Evolutionary conservation across 2,888 invertebrate species (phyloP).

Genomic region (Orchesella flavescens): DNA sequence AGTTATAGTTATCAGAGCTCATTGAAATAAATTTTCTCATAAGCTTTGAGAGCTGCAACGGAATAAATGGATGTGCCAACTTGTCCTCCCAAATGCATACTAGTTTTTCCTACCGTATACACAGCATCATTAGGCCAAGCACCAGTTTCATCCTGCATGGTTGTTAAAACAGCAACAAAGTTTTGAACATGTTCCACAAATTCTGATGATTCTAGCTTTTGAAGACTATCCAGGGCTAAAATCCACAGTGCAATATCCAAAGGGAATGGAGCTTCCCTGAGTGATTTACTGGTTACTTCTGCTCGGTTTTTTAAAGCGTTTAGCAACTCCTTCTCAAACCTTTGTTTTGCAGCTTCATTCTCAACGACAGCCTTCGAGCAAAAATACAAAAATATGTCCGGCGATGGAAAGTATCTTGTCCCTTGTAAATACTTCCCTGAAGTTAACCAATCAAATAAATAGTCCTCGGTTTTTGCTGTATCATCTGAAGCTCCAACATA

Average conservation of each 20-base stretch:
- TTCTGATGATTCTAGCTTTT: background rate
- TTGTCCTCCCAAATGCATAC: constrained; percentile 3
- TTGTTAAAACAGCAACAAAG: background rate
- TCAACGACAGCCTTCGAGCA: constrained; percentile 12
- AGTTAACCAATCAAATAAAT: constrained; percentile 10
- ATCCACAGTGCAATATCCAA: constrained; percentile 15
- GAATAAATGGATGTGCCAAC: constrained; percentile 19
- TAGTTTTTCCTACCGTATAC: background rate
- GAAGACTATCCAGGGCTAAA: background rate
- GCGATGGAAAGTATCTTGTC: constrained; percentile 10
- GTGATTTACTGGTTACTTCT: background rate
- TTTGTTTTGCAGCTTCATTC: background rate
- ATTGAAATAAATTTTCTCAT: too few species aligned
- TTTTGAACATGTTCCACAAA: background rate
- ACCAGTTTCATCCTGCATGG: constrained; percentile 5
- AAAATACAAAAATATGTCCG: constrained; percentile 10
- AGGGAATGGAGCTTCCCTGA: background rate
- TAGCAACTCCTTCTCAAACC: background rate
- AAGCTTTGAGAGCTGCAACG: constrained; percentile 1
- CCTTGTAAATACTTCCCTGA: background rate
- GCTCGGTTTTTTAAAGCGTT: background rate
- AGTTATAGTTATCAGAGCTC: too few species aligned
- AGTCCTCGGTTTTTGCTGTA: constrained; percentile 14
- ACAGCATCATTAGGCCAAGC: background rate
- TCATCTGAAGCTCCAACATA: background rate